Evolutionary conservation across 2,113 vertebrate species (phyloP).

Genomic region (Progne subis): DNA sequence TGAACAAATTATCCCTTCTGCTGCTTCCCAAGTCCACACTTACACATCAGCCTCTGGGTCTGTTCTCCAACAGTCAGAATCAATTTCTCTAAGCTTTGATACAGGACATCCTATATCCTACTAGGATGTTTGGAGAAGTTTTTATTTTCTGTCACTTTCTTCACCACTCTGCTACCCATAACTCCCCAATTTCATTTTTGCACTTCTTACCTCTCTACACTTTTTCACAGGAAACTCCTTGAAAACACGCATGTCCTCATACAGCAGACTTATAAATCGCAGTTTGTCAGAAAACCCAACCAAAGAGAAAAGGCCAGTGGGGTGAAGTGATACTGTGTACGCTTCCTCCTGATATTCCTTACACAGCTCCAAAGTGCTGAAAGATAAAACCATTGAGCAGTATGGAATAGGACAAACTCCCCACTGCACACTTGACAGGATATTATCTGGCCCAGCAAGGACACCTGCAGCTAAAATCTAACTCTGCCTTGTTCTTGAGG

Average conservation of each 20-base stretch:
- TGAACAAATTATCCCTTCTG: neutral
- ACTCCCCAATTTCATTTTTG: neutral
- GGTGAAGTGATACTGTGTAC: slow-evolving; percentile 87
- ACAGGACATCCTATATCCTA: neutral
- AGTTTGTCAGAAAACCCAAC: slow-evolving; percentile 94
- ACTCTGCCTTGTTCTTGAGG: neutral
- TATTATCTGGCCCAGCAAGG: neutral
- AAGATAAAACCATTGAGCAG: neutral
- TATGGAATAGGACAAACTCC: neutral
- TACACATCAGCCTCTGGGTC: neutral
- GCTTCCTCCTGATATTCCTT: slow-evolving; percentile 91
- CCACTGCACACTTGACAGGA: fast-evolving
- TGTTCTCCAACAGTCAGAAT: neutral
- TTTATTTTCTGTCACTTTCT: neutral
- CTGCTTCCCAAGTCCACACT: neutral
- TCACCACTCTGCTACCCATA: neutral
- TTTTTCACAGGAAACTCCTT: slow-evolving; percentile 88
- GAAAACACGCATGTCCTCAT: slow-evolving; percentile 86
- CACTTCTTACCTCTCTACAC: slow-evolving; percentile 85
- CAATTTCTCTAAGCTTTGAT: neutral
- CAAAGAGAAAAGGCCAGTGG: slow-evolving; percentile 87
- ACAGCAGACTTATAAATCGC: slow-evolving; percentile 87
- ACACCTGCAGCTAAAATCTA: neutral
- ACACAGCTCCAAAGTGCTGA: slow-evolving; percentile 85
- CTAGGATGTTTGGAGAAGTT: neutral